Base-by-base conservation (phyloP, 1,140 invertebrate genomes). In the Aphaenogaster ashmeadi region DNA sequence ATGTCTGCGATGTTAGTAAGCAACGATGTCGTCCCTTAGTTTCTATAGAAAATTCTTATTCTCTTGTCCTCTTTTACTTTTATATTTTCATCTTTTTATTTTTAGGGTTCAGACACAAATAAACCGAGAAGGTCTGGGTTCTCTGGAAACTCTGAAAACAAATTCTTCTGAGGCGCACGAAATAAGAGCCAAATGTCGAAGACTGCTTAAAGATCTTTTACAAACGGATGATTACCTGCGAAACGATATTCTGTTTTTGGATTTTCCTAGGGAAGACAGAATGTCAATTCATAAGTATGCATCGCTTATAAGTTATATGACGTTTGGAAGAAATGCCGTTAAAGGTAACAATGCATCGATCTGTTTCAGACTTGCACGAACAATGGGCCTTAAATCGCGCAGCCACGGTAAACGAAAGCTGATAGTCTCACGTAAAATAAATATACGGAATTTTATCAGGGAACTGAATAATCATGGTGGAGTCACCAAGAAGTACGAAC, bases 181-280 rank as follows among this genome's bases (percentile, higher is more conserved):
- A 2, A 95, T 96, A 78, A 93, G 94, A 85, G 88, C 86, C 77
- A 95, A 95, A 87, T 93, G 93, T 77, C 52, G 87, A 93, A 72
- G 87, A 90, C 66, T 89, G 94, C 8, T 91, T 95, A 52, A 96
- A 96, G 96, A 97, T 36, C 96, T 96, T 88, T 92, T 96, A 0
- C 91, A 95, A 0, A 96, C 96, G 50, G 92, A 96, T 69, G 93
- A 21, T 44, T 15, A 27, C 27, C 1, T 95, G 69, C 95, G 96
- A 87, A 95, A 96, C 0, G 97, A 97, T 89, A 92, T 97, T 80
- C 95, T 97, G 52, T 98, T 98, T 93, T 96, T 97, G 0, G 97
- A 97, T 64, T 98, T 98, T 92, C 96, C 95, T 0, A 97, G 97
- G 74, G 97, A 98, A 41, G 97, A 98, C 93, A 95, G 98, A 58